phyloP scores from a whole-genome alignment of 2,888 invertebrate species.

The Ornithoptera priamus region DNA sequence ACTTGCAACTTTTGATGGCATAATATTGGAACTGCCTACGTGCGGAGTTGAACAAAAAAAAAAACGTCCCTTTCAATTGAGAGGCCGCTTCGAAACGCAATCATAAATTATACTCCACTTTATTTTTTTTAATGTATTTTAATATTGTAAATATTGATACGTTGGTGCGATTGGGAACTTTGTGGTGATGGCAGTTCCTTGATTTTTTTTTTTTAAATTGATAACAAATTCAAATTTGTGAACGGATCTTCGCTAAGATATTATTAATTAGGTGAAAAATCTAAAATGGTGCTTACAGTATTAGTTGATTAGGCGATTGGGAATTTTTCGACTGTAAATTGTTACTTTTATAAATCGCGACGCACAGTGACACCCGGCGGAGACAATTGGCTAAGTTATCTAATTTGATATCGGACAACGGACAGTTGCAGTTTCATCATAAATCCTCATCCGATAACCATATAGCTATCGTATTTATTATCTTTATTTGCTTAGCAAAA shows the following conservation, averaged over 20 bases:
- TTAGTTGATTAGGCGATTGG: slow-evolving; percentile 70
- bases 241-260: slow-evolving; percentile 51
- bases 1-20: slow-evolving; percentile 11
- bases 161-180: not conserved
- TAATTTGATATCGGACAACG: slow-evolving; percentile 3
- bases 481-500: slow-evolving; percentile 70
- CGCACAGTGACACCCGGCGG: slow-evolving; percentile 50
- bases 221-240: slow-evolving; percentile 51
- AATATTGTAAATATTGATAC: slow-evolving; percentile 7
- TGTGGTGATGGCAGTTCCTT: slow-evolving; percentile 6
- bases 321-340: slow-evolving; percentile 49
- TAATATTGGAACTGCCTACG: slow-evolving; percentile 9
- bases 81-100: not conserved
- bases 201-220: slow-evolving; percentile 19
- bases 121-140: slow-evolving; percentile 7
- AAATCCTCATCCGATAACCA: slow-evolving; percentile 37
- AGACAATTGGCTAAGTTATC: slow-evolving; percentile 14
- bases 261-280: slow-evolving; percentile 52
- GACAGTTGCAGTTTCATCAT: slow-evolving; percentile 25
- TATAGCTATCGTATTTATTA: slow-evolving; percentile 55
- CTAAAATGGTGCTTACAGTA: slow-evolving; percentile 77
- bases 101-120: slow-evolving; percentile 3
- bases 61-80: not conserved
- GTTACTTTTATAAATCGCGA: slow-evolving; percentile 40
- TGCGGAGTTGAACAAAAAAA: slow-evolving; percentile 1